Evolutionary conservation across 2,113 vertebrate genomes (phyloP).

Genomic region (Lates calcarifer): DNA sequence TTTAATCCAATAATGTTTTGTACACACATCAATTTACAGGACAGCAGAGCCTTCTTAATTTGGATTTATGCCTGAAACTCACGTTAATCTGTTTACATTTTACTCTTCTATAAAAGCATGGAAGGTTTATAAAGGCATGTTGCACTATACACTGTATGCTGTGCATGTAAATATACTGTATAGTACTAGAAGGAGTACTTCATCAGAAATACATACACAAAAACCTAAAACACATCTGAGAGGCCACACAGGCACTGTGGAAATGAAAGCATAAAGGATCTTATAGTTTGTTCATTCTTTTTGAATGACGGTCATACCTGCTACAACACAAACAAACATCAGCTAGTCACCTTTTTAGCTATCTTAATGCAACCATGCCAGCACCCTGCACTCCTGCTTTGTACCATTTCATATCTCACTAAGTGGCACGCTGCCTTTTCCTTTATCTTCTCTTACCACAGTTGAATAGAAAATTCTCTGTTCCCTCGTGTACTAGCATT

Average conservation of each 20-base stretch:
- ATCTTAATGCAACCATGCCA: neutral
- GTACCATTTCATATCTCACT: slow-evolving; percentile 20
- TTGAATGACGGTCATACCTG: neutral
- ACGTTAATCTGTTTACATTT: too few relatives aligned
- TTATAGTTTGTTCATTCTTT: neutral
- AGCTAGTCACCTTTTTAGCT: neutral
- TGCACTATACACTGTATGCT: neutral
- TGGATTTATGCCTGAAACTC: too few relatives aligned
- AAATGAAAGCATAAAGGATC: neutral
- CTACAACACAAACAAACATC: neutral
- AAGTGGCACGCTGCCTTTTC: neutral
- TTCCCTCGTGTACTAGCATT: neutral
- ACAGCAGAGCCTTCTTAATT: too few relatives aligned
- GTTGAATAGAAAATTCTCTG: neutral
- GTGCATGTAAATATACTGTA: neutral
- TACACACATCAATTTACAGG: neutral
- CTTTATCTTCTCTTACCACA: neutral
- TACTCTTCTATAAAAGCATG: too few relatives aligned
- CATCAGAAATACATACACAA: too few relatives aligned
- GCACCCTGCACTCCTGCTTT: neutral
- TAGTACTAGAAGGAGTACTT: too few relatives aligned
- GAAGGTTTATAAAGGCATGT: neutral
- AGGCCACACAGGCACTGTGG: neutral
- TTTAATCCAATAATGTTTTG: too few relatives aligned
- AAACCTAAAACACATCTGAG: neutral